Evolutionary conservation across 2,113 vertebrate species (phyloP), one percentile per base, ranked within the genome.

Genomic region (Nycticebus coucang): DNA sequence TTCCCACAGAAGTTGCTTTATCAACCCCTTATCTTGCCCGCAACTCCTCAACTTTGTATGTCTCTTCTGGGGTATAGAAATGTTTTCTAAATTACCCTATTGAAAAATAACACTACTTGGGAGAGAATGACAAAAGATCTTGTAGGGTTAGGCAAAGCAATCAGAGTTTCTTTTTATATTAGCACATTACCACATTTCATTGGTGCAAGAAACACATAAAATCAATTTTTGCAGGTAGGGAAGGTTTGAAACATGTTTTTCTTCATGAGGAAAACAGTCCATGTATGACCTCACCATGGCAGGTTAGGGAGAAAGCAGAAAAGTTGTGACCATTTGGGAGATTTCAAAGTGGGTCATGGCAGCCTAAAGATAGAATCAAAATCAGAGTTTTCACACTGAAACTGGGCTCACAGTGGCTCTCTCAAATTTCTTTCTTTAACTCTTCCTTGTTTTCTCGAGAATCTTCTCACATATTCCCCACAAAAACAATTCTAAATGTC

Each of bases 271-370:
- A 7, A 81, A 94, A 45, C 2, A 35, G 26, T 37, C 18, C 7
- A 41, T 3, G 7, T 71, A 22, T 55, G 35, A 83, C 11, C 28
- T 95, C 33, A 41, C n/a, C 13, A 2, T 5, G 7, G 33, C 3
- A 1, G 84, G 69, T 28, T 18, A 79, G 60, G 60, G 60, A 89
- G 30, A 89, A 60, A 83, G 21, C 28, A 78, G 10, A 80, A 79
- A 96, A 83, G 35, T 79, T 62, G 77, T 64, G 81, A 95, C 11
- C 69, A 12, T 91, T 91, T 72, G 82, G 59, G 87, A 86, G 4
- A 96, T 89, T 91, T 94, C 89, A 87, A 96, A 96, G 64, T 96
- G 75, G 82, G 82, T 96, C 95, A 93, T 92, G 85, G 26, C 35
- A 59, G 59, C 84, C 66, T 92, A 72, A 92, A 89, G 78, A 90